phyloP scores from a whole-genome alignment of 2,797 vertebrate species.

The Rhodeus uyekii region DNA sequence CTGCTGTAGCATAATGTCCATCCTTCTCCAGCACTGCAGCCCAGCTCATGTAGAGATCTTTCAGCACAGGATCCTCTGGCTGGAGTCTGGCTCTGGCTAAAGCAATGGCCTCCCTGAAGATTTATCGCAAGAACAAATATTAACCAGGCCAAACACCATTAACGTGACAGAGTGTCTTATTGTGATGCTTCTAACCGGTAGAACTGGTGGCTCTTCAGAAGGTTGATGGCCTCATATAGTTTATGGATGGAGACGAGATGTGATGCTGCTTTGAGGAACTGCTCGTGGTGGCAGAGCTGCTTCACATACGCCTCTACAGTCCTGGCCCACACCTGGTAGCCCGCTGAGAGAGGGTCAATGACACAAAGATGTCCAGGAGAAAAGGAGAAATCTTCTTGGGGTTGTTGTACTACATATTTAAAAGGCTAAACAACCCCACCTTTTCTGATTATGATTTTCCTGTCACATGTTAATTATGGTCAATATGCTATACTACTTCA shows the following conservation, averaged over 20 bases:
- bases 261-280: slow-evolving; percentile 92
- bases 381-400: neutral
- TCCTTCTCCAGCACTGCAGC: slow-evolving; percentile 89
- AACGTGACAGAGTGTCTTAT: neutral
- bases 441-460: neutral
- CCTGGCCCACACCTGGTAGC: slow-evolving; percentile 86
- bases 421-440: neutral
- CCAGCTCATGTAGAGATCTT: slow-evolving; percentile 87
- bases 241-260: slow-evolving; percentile 91
- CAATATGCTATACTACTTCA: neutral
- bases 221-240: slow-evolving; percentile 86
- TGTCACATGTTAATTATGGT: neutral
- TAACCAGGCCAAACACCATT: neutral
- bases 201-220: slow-evolving; percentile 86
- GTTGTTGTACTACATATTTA: neutral
- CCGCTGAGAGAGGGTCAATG: slow-evolving; percentile 71
- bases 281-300: slow-evolving; percentile 94
- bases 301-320: slow-evolving; percentile 88
- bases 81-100: slow-evolving; percentile 89
- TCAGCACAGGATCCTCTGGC: slow-evolving; percentile 85
- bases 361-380: neutral
- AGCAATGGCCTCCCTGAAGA: slow-evolving; percentile 87
- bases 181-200: slow-evolving; percentile 79
- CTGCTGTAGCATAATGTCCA: slow-evolving; percentile 90
- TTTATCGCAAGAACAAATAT: neutral